Base-by-base conservation (phyloP, 2,113 vertebrate genomes). In the Kobus ellipsiprymnus region DNA sequence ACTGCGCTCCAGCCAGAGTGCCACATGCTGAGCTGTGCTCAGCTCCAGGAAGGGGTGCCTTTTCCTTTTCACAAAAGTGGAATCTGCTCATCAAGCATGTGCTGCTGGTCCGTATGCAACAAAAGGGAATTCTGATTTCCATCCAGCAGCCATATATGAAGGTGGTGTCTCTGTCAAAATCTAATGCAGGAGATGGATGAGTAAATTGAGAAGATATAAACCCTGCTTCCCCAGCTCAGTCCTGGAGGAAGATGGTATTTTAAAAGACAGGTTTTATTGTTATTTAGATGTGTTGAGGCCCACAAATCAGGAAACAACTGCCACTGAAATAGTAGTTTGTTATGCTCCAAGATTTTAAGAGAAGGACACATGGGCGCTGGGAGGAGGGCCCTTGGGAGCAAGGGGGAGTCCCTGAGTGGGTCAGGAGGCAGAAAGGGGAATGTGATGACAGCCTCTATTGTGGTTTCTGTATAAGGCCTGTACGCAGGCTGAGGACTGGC, bases 231-330 rank as follows among this genome's bases (percentile, higher is more conserved):
- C 9, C 52, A 15, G 9, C 23, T 4, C 16, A 59, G 33, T 48
- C 52, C 44, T 62, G 46, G 33, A 50, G 19, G 50, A 82, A 71
- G 40, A 87, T 0, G 3, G 8, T 27, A 27, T 80, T 87, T 83
- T 84, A 78, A 92, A 90, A 80, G 36, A n/a, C 7, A 64, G 14
- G 33, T 48, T 48, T 90, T 67, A 29, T 80, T 94, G n/a, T 71
- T 87, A 59, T 77, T 36, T 86, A 59, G n/a, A 9, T 54, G 36
- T 57, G 29, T 8, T n/a, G 40, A 81, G 44, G 9, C 46, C 50
- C 90, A 40, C 36, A 36, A 33, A 40, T 54, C 15, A 60, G 17
- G 59, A 85, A 33, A 71, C 23, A 46, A 59, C 29, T 91, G 52
- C 16, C 36, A 3, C 17, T 62, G 23, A 81, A 85, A 87, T 29